Conservation (phyloP, 2,113 vertebrate genomes). For the Cinclus cinclus region DNA sequence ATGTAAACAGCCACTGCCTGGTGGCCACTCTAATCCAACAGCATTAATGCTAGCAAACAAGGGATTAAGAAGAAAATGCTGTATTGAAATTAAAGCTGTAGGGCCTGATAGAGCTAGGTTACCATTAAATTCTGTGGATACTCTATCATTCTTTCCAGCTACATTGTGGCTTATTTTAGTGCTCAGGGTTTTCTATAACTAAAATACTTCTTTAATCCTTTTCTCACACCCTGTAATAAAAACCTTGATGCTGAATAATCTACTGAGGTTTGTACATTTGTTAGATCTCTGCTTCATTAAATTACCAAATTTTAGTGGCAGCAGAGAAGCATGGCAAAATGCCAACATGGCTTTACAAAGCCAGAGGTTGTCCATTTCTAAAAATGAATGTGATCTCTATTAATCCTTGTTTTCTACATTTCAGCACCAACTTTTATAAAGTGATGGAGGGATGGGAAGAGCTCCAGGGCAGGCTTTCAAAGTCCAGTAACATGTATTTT, state of each 20-base stretch:
- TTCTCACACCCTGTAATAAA: constrained; percentile 52
- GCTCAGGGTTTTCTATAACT: constrained; percentile 17
- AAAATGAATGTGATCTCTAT: constrained; percentile 64
- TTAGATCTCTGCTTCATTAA: constrained; percentile 69
- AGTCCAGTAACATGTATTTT: constrained; percentile 52
- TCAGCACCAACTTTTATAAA: constrained; percentile 36
- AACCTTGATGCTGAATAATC: constrained; percentile 67
- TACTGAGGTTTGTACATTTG: constrained; percentile 14
- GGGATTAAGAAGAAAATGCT: constrained; percentile 45
- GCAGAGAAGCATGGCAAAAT: constrained; percentile 56
- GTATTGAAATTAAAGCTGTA: constrained; percentile 65
- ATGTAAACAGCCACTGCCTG: constrained; percentile 31
- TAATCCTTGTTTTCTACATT: constrained; percentile 48
- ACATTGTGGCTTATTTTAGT: constrained; percentile 15
- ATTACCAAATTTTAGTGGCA: constrained; percentile 71
- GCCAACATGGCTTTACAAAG: constrained; percentile 64
- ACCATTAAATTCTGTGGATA: constrained; percentile 56
- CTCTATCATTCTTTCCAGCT: constrained; percentile 17
- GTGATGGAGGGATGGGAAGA: background rate
- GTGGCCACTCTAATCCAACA: constrained; percentile 16
- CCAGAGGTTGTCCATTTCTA: constrained; percentile 55
- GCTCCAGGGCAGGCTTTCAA: background rate
- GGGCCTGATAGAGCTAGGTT: constrained; percentile 33
- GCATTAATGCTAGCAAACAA: constrained; percentile 34
- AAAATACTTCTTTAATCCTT: constrained; percentile 66